Conservation (phyloP, 2,797 vertebrate genomes). For the Myripristis jacobus region DNA sequence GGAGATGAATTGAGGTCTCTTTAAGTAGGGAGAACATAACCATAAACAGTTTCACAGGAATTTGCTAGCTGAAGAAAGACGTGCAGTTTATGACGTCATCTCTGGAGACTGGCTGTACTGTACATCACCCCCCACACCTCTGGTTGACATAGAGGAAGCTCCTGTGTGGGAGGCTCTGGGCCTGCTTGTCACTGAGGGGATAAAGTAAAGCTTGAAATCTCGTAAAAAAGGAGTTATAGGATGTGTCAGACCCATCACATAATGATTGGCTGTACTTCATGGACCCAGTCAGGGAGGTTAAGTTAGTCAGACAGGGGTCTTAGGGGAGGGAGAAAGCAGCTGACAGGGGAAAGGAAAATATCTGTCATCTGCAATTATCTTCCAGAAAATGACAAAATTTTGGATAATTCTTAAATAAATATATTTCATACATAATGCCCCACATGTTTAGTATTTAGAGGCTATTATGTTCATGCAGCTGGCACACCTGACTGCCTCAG, state of each 20-base stretch:
- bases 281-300: conserved; percentile 1
- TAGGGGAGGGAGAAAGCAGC: conserved; percentile 4
- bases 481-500: conserved; percentile 24
- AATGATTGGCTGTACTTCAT: conserved; percentile 23
- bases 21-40: conserved; percentile 65
- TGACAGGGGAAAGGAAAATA: conserved; percentile 10
- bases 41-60: conserved; percentile 55
- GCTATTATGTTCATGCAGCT: conserved; percentile 32
- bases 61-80: conserved; percentile 49
- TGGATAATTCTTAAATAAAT: conserved; percentile 14
- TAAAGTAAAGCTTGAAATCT: conserved; percentile 33
- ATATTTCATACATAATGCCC: conserved; percentile 10
- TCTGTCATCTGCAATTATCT: conserved; percentile 24
- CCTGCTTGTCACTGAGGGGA: conserved; percentile 21
- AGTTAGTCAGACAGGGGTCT: conserved; percentile 17
- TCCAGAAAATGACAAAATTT: conserved; percentile 21
- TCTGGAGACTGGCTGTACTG: conserved; percentile 44
- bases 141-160: conserved; percentile 33
- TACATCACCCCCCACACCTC: conserved; percentile 25
- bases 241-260: conserved; percentile 13
- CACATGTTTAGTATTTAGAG: conserved; percentile 10
- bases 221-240: conserved; percentile 29
- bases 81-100: conserved; percentile 54
- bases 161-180: conserved; percentile 16
- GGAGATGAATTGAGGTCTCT: conserved; percentile 65